Percentiles rank a stretch among this genome's conserved stretches.
Conservation (phyloP, 2,888 invertebrate species). For the Neelides folsomi region DNA sequence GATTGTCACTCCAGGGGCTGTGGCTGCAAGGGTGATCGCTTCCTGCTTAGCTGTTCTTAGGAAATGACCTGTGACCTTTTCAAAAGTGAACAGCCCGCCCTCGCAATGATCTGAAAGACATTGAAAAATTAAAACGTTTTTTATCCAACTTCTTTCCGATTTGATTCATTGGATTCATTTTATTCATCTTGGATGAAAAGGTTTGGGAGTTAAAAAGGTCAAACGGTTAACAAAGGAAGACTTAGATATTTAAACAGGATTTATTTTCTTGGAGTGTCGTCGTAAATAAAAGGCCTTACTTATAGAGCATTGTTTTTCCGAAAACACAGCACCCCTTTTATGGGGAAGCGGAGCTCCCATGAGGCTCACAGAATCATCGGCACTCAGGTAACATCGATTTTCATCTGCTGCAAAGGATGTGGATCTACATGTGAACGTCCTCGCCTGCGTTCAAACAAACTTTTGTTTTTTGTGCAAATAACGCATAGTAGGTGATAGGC, state of each 20-base stretch:
- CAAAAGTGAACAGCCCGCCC: slow-evolving; percentile 40
- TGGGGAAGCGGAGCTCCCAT: slow-evolving; percentile 36
- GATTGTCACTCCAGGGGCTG: slow-evolving; percentile 35
- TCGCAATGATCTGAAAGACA: slow-evolving; percentile 37
- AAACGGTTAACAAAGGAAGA: background rate
- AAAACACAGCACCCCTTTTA: slow-evolving; percentile 36
- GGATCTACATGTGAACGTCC: slow-evolving; percentile 39
- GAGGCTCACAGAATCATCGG: slow-evolving; percentile 39
- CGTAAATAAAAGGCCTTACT: slow-evolving; percentile 34
- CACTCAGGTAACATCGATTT: slow-evolving; percentile 39
- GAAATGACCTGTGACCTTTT: slow-evolving; percentile 39
- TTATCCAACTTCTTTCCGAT: background rate
- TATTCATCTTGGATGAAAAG: background rate
- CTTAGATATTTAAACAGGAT: background rate
- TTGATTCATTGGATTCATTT: background rate
- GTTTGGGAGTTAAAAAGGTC: background rate
- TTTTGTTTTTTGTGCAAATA: background rate
- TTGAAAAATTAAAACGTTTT: background rate
- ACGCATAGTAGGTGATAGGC: no score
- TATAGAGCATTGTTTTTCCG: slow-evolving; percentile 39
- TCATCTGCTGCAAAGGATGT: slow-evolving; percentile 37
- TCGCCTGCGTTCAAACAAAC: slow-evolving; percentile 32
- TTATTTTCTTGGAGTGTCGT: no score
- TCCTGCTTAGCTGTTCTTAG: slow-evolving; percentile 38
- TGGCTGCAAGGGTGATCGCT: slow-evolving; percentile 36